phyloP scores from a whole-genome alignment of 2,113 vertebrate species.

The Passer domesticus region DNA sequence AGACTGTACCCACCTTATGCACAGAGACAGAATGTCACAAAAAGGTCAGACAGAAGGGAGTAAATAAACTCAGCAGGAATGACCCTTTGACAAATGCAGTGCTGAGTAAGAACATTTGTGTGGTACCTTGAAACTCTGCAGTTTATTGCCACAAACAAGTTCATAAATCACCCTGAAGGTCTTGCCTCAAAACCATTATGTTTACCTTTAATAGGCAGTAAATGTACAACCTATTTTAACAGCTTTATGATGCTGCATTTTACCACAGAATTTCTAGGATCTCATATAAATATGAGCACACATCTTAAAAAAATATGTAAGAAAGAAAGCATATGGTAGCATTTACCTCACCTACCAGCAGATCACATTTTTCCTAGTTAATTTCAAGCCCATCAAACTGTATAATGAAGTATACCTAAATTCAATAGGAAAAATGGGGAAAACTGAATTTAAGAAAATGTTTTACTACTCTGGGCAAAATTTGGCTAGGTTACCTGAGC shows the following conservation, averaged over 20 bases:
- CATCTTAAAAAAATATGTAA: neutral
- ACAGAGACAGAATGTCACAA: neutral
- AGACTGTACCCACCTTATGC: neutral
- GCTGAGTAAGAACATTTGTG: neutral
- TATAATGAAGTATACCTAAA: neutral
- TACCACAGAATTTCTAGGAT: neutral
- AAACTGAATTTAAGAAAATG: neutral
- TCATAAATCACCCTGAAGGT: neutral
- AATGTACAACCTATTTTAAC: neutral
- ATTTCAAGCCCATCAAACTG: neutral
- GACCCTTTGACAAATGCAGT: neutral
- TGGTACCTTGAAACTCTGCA: neutral
- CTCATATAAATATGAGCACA: neutral
- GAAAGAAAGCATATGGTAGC: neutral
- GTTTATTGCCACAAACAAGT: neutral
- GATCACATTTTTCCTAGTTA: neutral
- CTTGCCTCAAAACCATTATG: neutral
- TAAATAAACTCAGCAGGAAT: neutral
- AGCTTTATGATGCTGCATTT: neutral
- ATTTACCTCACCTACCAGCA: neutral
- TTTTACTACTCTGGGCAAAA: neutral
- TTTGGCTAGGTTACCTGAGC: neutral
- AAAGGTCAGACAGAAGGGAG: neutral
- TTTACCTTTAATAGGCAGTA: neutral
- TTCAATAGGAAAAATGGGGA: neutral